phyloP scores from a whole-genome alignment of 2,113 vertebrate species.

The Zapornia atra region DNA sequence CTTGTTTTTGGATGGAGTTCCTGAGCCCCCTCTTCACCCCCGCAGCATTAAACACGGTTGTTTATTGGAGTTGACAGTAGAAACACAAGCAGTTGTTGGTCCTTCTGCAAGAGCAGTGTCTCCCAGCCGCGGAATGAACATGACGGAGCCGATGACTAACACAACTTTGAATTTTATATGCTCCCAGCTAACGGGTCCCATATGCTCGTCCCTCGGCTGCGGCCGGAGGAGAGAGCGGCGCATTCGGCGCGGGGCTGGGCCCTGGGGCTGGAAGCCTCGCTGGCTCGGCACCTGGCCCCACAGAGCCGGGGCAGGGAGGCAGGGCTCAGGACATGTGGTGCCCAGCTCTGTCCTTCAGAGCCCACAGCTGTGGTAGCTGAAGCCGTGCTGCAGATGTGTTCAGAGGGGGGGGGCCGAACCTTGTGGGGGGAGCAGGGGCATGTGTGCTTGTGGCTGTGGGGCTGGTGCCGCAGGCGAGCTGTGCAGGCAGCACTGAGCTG shows the following conservation, averaged over 20 bases:
- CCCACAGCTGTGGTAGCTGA: background rate
- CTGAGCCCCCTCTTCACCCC: background rate
- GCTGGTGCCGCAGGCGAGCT: background rate
- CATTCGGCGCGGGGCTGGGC: background rate
- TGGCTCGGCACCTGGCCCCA: rapidly evolving
- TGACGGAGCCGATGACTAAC: slow-evolving; percentile 23
- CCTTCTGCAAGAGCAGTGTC: slow-evolving; percentile 26
- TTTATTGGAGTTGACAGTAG: slow-evolving; percentile 58
- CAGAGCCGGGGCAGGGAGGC: background rate
- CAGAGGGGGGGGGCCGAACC: no score
- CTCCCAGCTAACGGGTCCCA: slow-evolving; percentile 30
- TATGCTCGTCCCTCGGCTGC: background rate
- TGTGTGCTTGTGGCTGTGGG: background rate
- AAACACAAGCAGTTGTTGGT: slow-evolving; percentile 36
- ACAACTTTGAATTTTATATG: slow-evolving; percentile 2
- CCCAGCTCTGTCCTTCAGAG: rapidly evolving
- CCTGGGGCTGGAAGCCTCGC: background rate
- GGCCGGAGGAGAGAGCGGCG: background rate
- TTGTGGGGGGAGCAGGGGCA: rapidly evolving
- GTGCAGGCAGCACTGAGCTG: background rate
- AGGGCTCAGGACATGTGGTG: background rate
- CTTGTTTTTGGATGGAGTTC: background rate
- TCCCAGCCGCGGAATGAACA: slow-evolving; percentile 13
- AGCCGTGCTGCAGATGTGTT: rapidly evolving
- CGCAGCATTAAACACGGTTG: background rate